Base-by-base conservation (phyloP, 2,888 invertebrate genomes). In the Lucinisca nassula region DNA sequence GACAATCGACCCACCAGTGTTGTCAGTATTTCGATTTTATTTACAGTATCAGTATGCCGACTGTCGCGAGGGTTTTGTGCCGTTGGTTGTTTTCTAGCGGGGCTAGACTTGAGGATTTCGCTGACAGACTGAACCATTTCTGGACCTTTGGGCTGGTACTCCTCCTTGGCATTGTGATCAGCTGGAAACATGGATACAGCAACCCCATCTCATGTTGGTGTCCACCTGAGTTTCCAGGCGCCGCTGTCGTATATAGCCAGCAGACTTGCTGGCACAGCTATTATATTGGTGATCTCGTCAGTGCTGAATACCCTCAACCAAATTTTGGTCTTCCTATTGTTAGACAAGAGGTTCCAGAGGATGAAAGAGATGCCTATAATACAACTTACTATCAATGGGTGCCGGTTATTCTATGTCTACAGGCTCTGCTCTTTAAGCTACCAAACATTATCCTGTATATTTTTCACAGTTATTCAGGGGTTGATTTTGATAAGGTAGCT, bases 81-180 rank as follows among this genome's bases (percentile, higher is more conserved):
- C 67, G 73, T 17, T 86, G 84, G 88, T 12, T 88, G 32, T 77
- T 86, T 27, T 14, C 37, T 0, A 24, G 82, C 30, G 79, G 79
- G 2, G 85, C 88, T n/a, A 70, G 70, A 12, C 58, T 90, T 0
- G 90, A 88, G 35, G 88, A 90, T 58, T 84, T 88, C 35, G 85
- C 90, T 0, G 90, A 90, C 82, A 67, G 91, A 3, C 82, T 91
- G 30, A 91, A 81, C 61, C 87, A 89, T 80, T 73, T 87, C 72
- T 91, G 91, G 91, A 89, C 91, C 24, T 83, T 87, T 51, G 88
- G 86, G 8, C 73, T 91, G 0, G 82, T 91, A 37, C 74, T 89
- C 3, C 24, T 89, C 0, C 58, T 89, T 12, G 87, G 82, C 0
- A 45, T 76, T n/a, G 70, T 91, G 27, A 76, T 86, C 0, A 86